Evolutionary conservation across 2,113 vertebrate species (phyloP).

Genomic region (Planiliza haematocheilus): DNA sequence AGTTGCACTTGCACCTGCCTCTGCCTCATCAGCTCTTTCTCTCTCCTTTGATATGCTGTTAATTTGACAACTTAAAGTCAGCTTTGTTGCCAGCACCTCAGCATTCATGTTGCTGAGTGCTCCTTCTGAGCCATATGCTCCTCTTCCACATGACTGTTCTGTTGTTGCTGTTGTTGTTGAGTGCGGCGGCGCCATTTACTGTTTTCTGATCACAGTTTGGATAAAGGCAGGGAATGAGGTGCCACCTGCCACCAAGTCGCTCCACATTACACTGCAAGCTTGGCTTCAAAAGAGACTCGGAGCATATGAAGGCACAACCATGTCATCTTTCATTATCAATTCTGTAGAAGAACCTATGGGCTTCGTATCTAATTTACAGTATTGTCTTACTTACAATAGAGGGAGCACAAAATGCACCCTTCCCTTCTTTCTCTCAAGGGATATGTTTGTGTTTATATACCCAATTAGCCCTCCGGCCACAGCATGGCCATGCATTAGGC

Average conservation of each 20-base stretch:
- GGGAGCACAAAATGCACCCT: slow-evolving; percentile 59
- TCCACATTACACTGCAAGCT: slow-evolving; percentile 52
- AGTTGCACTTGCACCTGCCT: slow-evolving; percentile 57
- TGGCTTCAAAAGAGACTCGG: slow-evolving; percentile 46
- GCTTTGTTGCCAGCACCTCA: slow-evolving; percentile 76
- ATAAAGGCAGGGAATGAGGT: slow-evolving; percentile 64
- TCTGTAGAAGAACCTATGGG: slow-evolving; percentile 45
- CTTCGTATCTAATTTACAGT: slow-evolving; percentile 49
- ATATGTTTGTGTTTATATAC: slow-evolving; percentile 84
- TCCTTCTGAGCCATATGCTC: slow-evolving; percentile 82
- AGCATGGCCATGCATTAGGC: slow-evolving; percentile 79
- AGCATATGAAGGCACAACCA: slow-evolving; percentile 52
- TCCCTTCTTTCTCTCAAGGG: slow-evolving; percentile 75
- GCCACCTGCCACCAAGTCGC: slow-evolving; percentile 74
- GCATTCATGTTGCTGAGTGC: slow-evolving; percentile 72
- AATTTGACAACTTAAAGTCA: slow-evolving; percentile 83
- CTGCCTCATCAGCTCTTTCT: slow-evolving; percentile 39
- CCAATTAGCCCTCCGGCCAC: slow-evolving; percentile 84
- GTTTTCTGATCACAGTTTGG: slow-evolving; percentile 72
- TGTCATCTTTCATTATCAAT: slow-evolving; percentile 68
- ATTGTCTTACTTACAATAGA: slow-evolving; percentile 46
- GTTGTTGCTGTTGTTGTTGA: slow-evolving; percentile 61
- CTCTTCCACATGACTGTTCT: slow-evolving; percentile 66
- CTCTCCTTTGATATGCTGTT: slow-evolving; percentile 70
- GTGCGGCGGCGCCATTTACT: slow-evolving; percentile 54